Evolutionary conservation across 2,888 invertebrate species (phyloP).

Genomic region (Nephrocerus scutellatus): DNA sequence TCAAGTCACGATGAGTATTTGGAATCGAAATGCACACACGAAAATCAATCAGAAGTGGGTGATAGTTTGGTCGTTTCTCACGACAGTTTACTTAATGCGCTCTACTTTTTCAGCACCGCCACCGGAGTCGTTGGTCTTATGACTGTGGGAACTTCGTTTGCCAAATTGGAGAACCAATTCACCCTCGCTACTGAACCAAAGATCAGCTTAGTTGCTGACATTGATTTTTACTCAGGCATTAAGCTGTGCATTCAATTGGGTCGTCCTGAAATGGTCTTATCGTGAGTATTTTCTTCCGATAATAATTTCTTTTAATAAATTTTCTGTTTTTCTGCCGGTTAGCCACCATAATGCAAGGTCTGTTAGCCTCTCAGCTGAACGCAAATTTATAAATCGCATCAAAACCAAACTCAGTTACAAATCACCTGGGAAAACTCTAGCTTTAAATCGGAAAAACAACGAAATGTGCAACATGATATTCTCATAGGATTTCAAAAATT

Average conservation of each 20-base stretch:
- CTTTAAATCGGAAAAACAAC: constrained; percentile 70
- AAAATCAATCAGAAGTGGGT: constrained; percentile 67
- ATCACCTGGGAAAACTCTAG: constrained; percentile 64
- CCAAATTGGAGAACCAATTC: constrained; percentile 60
- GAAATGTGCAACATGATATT: constrained; percentile 60
- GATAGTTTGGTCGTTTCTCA: not conserved
- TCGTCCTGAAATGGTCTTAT: constrained; percentile 58
- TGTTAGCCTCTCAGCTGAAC: constrained; percentile 54
- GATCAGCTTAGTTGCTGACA: constrained; percentile 63
- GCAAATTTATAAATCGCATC: constrained; percentile 28
- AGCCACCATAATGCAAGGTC: constrained; percentile 62
- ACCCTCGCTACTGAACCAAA: constrained; percentile 60
- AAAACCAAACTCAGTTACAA: constrained; percentile 48
- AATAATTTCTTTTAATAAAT: not conserved
- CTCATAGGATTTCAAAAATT: constrained; percentile 1
- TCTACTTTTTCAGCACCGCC: constrained; percentile 54
- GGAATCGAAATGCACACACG: constrained; percentile 75
- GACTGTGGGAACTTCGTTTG: constrained; percentile 58
- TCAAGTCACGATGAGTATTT: constrained; percentile 70
- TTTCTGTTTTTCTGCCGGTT: constrained; percentile 12
- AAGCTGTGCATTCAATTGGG: constrained; percentile 69
- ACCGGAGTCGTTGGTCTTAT: constrained; percentile 58
- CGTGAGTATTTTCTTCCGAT: constrained; percentile 46
- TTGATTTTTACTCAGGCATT: constrained; percentile 69
- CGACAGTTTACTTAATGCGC: not conserved